These are phyloP conservation scores for Xiphophorus hellerii DNA, from an alignment of 2,113 vertebrate species.

Conservation along the genomic window DNA sequence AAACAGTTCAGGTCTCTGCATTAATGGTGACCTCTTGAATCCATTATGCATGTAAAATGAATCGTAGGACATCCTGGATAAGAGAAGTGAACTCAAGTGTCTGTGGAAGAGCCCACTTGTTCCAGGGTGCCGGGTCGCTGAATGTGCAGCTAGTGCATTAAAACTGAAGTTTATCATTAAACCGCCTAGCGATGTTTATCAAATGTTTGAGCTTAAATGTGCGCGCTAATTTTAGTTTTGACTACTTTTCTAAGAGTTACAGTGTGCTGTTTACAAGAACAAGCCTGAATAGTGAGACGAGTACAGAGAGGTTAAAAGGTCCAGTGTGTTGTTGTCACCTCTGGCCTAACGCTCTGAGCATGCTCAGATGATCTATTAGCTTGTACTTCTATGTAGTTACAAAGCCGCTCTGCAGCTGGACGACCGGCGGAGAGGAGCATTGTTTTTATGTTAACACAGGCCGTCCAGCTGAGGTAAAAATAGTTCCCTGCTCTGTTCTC, in stretches of 20 bases:
- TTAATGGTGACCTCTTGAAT: slow-evolving; percentile 42
- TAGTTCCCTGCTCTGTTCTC: slow-evolving; percentile 70
- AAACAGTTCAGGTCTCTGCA: slow-evolving; percentile 28
- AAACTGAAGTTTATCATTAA: not conserved
- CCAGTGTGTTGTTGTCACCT: slow-evolving; percentile 21
- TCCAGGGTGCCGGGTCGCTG: slow-evolving; percentile 10
- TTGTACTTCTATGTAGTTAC: slow-evolving; percentile 18
- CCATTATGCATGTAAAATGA: slow-evolving; percentile 42
- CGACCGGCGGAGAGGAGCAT: slow-evolving; percentile 55
- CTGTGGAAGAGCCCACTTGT: slow-evolving; percentile 19
- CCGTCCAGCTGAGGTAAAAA: slow-evolving; percentile 71
- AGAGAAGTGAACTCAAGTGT: slow-evolving; percentile 18
- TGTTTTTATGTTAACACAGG: slow-evolving; percentile 75
- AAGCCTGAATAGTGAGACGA: not conserved
- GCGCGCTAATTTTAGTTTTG: not conserved
- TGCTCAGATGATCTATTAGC: slow-evolving; percentile 19
- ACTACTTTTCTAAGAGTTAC: not conserved
- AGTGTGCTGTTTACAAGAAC: not conserved
- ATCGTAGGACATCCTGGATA: slow-evolving; percentile 14
- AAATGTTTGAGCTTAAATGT: not conserved
- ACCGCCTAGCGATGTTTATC: not conserved
- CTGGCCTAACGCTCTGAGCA: slow-evolving; percentile 4
- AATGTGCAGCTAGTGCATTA: slow-evolving; percentile 15
- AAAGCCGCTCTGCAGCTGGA: slow-evolving; percentile 68
- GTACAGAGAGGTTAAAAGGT: slow-evolving; percentile 29